These are phyloP conservation scores for Branchinecta lindahli DNA, from an alignment of 1,140 invertebrate species.

Conservation along the genomic window DNA sequence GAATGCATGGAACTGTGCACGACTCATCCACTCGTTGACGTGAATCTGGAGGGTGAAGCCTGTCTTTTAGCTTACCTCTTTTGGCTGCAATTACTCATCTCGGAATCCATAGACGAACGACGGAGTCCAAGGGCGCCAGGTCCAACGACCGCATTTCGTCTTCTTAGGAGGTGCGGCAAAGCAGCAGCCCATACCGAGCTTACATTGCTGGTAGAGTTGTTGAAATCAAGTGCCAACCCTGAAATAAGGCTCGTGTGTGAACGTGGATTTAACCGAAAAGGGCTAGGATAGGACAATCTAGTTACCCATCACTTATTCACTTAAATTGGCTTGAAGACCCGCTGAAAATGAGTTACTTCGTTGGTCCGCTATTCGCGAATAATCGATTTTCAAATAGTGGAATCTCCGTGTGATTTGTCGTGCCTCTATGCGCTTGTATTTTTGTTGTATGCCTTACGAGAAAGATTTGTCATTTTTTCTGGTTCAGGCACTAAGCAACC, in stretches of 20 bases:
- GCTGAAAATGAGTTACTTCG: no score
- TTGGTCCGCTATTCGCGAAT: no score
- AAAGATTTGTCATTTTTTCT: no score
- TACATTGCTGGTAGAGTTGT: constrained; percentile 51
- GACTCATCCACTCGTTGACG: not conserved
- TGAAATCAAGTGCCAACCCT: constrained; percentile 62
- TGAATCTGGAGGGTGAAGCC: not conserved
- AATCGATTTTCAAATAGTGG: no score
- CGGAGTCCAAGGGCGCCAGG: constrained; percentile 40
- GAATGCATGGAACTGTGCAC: not conserved
- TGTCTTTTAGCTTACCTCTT: constrained; percentile 25
- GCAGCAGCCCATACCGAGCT: constrained; percentile 74
- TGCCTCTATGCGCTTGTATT: no score
- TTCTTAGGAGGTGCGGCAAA: constrained; percentile 62
- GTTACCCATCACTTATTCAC: no score
- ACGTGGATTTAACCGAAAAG: no score
- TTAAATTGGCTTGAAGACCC: no score
- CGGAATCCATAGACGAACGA: constrained; percentile 49
- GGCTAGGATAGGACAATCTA: no score
- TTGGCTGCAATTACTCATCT: constrained; percentile 44
- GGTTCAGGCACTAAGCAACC: no score
- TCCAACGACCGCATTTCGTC: constrained; percentile 46
- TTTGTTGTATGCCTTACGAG: no score
- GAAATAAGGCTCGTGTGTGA: constrained; percentile 22
- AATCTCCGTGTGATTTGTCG: no score